A percentile compares a stretch with the other conserved stretches of the same genome.
These are phyloP conservation scores for Sterrhoptilus dennistouni DNA, from an alignment of 2,113 vertebrate species.

Conservation along the genomic window DNA sequence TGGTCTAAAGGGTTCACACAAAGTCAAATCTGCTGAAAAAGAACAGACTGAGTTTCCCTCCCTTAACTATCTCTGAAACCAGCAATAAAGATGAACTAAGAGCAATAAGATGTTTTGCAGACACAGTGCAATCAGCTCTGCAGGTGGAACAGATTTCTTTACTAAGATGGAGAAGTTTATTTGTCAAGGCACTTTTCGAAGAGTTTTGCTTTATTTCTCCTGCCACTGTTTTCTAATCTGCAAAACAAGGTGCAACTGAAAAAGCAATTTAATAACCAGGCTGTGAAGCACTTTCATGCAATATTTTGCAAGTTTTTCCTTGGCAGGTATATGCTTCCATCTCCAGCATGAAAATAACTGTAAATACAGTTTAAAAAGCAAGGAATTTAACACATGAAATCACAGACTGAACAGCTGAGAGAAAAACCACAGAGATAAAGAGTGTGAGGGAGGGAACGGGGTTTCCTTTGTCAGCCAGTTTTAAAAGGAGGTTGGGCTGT, in stretches of 20 bases:
- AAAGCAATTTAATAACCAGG: background rate
- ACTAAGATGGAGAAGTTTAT: background rate
- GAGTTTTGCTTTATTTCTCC: conserved; percentile 2
- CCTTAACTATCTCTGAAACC: background rate
- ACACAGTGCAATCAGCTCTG: background rate
- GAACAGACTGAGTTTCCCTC: background rate
- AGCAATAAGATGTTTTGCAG: background rate
- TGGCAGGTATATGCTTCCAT: background rate
- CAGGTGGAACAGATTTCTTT: background rate
- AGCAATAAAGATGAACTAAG: background rate
- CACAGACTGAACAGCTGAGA: background rate
- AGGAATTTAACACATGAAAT: background rate
- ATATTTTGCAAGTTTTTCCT: background rate
- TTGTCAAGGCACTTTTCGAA: background rate
- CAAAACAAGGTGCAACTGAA: background rate
- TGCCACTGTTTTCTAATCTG: background rate
- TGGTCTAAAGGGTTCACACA: background rate
- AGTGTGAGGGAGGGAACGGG: background rate
- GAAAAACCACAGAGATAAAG: fast-evolving
- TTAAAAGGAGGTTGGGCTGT: background rate
- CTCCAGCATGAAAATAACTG: background rate
- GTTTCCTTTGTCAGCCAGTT: background rate
- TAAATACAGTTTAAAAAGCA: background rate
- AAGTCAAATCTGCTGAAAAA: background rate
- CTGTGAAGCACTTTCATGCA: background rate